Evolutionary conservation across 2,113 vertebrate species (phyloP).

Genomic region (Stomatorhinus ivindoensis): DNA sequence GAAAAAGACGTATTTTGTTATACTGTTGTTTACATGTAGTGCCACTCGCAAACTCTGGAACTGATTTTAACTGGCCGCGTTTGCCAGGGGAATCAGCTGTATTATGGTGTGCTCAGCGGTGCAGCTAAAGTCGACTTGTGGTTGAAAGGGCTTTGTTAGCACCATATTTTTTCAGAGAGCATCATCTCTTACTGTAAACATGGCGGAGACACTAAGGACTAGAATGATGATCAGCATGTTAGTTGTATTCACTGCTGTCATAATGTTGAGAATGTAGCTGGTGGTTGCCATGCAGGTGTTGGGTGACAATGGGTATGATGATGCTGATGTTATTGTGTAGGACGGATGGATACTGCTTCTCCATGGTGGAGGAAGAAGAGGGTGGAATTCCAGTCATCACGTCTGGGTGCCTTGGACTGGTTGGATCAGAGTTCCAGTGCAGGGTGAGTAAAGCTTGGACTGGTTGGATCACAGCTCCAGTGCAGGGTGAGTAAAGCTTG

Average conservation of each 20-base stretch:
- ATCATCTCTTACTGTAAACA: neutral
- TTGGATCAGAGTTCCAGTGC: slow-evolving; percentile 91
- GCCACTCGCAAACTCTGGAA: neutral
- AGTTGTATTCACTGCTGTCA: neutral
- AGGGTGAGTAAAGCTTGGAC: slow-evolving; percentile 66
- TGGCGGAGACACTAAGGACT: neutral
- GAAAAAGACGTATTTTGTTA: neutral
- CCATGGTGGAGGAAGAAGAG: slow-evolving; percentile 90
- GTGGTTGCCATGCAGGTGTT: neutral
- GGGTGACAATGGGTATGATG: neutral
- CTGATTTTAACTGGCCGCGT: neutral
- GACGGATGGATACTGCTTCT: slow-evolving; percentile 93
- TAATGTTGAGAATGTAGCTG: neutral
- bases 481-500: neutral
- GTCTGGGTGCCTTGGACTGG: slow-evolving; percentile 83
- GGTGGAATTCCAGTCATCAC: slow-evolving; percentile 73
- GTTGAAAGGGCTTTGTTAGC: neutral
- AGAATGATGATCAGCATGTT: neutral
- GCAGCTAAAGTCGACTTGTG: neutral
- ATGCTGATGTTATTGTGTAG: slow-evolving; percentile 46
- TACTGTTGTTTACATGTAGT: neutral
- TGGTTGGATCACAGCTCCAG: neutral
- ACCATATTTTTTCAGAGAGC: neutral
- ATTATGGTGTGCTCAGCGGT: neutral
- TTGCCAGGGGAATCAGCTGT: neutral